Base-by-base conservation (phyloP, 2,113 vertebrate species). In the Cephalopholis sonnerati region DNA sequence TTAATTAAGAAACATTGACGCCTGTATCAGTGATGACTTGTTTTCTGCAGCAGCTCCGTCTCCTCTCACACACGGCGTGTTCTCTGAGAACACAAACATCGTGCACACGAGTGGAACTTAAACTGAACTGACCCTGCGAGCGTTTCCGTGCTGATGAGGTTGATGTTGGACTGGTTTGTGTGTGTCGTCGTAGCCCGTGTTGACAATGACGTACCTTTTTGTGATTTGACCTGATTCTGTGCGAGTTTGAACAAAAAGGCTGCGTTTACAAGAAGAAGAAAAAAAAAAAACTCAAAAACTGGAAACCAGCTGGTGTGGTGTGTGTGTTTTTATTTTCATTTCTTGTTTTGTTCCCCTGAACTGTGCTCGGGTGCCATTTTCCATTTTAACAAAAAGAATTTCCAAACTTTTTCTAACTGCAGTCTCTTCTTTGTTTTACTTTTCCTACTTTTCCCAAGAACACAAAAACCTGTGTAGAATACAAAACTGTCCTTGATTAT, bases 301-400 rank as follows among this genome's bases (percentile, higher is more conserved):
- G 85, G 83, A 85, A 89, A 80, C 74, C 81, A 84, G 86, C 81
- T 82, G 39, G 67, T 15, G 82, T 91, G 78, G 69, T 84, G 77
- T 87, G 58, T 75, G 51, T 78, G 69, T 61, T 41, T 58, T 7
- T 22, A n/a, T 39, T 67, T 27, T 17, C 5, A 1, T 29, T 48
- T 75, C 80, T 29, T 2, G 5, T 79, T 89, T 54, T 22, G 55
- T 91, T 81, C 77, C 76, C 82, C 77, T 85, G 76, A 73, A 61
- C 59, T 74, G 73, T 87, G 86, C 81, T 90, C 63, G 58, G 85
- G 90, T 94, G 93, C 92, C 94, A 92, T 93, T 90, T 85, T 76
- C 74, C 87, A 90, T 89, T 84, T 80, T 59, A 86, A 88, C 80
- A 83, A 75, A 82, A 83, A 81, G 29, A 59, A 78, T 83, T 86